Percentiles rank a stretch among this genome's conserved stretches.
Conservation (phyloP, 1,140 invertebrate species). For the Ectropis grisescens region DNA sequence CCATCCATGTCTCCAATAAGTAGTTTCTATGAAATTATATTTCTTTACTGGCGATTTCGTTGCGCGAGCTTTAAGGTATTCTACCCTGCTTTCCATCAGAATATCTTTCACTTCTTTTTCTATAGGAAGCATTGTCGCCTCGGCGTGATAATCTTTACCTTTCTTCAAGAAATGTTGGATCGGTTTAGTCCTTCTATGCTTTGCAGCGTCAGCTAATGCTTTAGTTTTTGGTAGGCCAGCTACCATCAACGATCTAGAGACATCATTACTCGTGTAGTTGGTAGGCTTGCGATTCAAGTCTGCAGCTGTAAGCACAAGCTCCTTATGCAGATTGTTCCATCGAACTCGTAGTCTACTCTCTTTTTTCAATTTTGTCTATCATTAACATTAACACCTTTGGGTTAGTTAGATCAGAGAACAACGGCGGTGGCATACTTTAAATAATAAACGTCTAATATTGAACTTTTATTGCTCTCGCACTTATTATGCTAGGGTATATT, state of each 20-base stretch:
- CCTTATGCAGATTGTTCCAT: conserved; percentile 5
- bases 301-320: conserved; percentile 2
- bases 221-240: conserved; percentile 4
- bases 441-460: too few relatives aligned
- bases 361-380: conserved; percentile 8
- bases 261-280: conserved; percentile 6
- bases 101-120: conserved; percentile 1
- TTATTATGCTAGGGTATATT: too few relatives aligned
- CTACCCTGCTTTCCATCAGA: conserved; percentile 3
- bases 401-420: conserved; percentile 6
- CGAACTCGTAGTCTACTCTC: conserved; percentile 4
- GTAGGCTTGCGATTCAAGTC: conserved; percentile 4
- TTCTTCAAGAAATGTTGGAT: too few relatives aligned
- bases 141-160: too few relatives aligned
- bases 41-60: conserved; percentile 7
- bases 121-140: conserved; percentile 1
- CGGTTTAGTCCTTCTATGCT: background rate
- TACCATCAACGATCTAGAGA: conserved; percentile 2
- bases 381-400: conserved; percentile 6
- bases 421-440: too few relatives aligned
- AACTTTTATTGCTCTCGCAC: too few relatives aligned
- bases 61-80: conserved; percentile 9
- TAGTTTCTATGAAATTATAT: conserved; percentile 10
- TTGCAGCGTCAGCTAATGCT: conserved; percentile 1
- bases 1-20: conserved; percentile 12